These are phyloP conservation scores for Tachypleus tridentatus DNA, from an alignment of 1,140 invertebrate species.

Conservation along the genomic window DNA sequence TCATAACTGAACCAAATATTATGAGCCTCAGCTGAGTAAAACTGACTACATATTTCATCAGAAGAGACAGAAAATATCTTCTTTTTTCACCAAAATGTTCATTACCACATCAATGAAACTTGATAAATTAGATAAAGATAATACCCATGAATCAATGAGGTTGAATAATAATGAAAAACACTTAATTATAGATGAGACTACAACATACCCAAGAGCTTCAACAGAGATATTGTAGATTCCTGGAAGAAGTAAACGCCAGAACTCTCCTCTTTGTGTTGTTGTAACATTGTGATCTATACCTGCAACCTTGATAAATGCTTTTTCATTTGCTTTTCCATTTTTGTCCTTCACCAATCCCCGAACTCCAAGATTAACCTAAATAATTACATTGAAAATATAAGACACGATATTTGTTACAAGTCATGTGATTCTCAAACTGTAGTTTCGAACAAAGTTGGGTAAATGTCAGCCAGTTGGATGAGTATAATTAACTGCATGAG, in stretches of 20 bases:
- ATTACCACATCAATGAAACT: too few species aligned
- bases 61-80: too few species aligned
- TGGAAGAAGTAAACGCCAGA: constrained; percentile 70
- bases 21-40: too few species aligned
- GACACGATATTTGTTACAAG: not conserved
- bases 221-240: constrained; percentile 62
- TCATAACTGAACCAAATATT: too few species aligned
- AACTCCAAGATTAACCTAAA: constrained; percentile 43
- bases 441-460: too few species aligned
- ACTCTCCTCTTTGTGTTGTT: constrained; percentile 64
- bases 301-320: constrained; percentile 19
- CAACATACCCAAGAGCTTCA: constrained; percentile 54
- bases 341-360: constrained; percentile 45
- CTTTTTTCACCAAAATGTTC: too few species aligned
- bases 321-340: constrained; percentile 21
- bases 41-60: too few species aligned
- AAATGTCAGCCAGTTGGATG: not conserved
- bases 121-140: too few species aligned
- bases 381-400: constrained; percentile 23
- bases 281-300: constrained; percentile 50
- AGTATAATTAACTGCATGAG: too few species aligned
- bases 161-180: too few species aligned
- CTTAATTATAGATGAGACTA: not conserved
- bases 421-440: too few species aligned
- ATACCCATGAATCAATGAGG: too few species aligned